phyloP scores from a whole-genome alignment of 2,888 invertebrate species.

The Himalopsyche kuldschensis region DNA sequence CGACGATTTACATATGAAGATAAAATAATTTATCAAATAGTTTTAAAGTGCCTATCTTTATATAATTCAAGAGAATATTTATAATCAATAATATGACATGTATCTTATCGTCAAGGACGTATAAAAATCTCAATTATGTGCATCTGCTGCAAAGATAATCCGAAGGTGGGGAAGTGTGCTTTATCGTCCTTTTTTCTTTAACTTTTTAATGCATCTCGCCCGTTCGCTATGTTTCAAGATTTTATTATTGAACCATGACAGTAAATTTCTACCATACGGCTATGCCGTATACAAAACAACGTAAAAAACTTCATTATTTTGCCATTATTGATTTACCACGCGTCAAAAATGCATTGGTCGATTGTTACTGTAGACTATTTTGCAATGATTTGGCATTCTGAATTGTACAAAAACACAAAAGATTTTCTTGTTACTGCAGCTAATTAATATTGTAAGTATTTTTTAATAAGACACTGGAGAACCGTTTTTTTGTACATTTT shows the following conservation, averaged over 20 bases:
- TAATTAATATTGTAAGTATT: neutral
- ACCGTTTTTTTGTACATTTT: no score
- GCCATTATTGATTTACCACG: neutral
- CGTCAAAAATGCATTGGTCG: neutral
- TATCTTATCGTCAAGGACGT: no score
- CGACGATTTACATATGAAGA: no score
- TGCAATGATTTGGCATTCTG: neutral
- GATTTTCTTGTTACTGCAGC: neutral
- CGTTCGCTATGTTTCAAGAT: neutral
- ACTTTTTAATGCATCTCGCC: neutral
- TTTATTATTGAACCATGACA: neutral
- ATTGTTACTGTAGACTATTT: neutral
- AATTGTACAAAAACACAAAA: neutral
- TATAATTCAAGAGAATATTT: no score
- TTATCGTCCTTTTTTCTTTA: neutral
- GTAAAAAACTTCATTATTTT: neutral
- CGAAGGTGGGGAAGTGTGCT: neutral
- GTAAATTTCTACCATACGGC: neutral
- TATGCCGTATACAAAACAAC: neutral
- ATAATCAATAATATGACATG: no score
- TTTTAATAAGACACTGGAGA: neutral
- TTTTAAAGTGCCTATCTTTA: no score
- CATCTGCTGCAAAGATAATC: neutral
- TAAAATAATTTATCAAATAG: no score
- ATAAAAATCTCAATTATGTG: neutral